Evolutionary conservation across 92 coral and sea anemone species (phyloP).

Genomic region (Umimayanthus kanabou): DNA sequence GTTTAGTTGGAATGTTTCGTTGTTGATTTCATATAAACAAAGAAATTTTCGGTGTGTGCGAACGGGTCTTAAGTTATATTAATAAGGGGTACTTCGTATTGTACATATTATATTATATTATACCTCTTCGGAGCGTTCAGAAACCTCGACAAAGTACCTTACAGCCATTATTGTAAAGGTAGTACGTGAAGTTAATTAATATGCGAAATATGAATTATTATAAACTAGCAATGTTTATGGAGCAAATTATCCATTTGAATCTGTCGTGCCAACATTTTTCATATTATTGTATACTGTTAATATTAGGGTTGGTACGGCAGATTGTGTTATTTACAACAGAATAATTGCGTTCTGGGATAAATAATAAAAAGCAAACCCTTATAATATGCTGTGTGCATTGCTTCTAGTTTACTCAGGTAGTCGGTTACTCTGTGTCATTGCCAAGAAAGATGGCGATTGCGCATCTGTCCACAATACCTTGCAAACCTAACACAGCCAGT

Average conservation of each 20-base stretch:
- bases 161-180: background rate
- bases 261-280: background rate
- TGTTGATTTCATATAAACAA: too few species aligned
- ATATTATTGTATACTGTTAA: background rate
- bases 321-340: background rate
- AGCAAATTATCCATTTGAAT: slow-evolving; percentile 2
- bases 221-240: slow-evolving; percentile 4
- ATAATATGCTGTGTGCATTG: background rate
- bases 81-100: background rate
- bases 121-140: background rate
- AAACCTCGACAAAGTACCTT: background rate
- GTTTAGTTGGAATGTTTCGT: too few species aligned
- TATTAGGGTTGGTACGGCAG: background rate
- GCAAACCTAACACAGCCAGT: too few species aligned
- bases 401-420: too few species aligned
- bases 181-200: background rate
- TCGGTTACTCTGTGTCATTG: too few species aligned
- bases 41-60: too few species aligned
- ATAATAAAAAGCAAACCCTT: background rate
- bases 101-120: background rate
- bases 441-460: too few species aligned
- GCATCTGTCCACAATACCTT: too few species aligned
- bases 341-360: background rate
- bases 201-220: background rate
- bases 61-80: too few species aligned